Evolutionary conservation across 2,797 vertebrate genomes (phyloP), one percentile per base, ranked within the genome.

Genomic region (Leucoraja ocellata): DNA sequence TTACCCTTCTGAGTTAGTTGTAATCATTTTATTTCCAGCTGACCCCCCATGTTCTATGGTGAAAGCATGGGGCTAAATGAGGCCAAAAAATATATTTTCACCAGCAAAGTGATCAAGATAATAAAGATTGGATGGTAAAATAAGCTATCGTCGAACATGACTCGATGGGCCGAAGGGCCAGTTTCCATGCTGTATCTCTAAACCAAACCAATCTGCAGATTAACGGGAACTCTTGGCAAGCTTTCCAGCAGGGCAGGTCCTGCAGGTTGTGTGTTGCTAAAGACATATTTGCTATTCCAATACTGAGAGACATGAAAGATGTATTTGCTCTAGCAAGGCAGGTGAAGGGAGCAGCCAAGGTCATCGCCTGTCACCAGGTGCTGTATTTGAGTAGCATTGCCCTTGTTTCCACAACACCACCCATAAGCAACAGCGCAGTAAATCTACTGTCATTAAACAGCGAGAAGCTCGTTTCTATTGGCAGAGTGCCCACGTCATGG

Each of bases 341-440:
- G 97, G 97, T 97, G 97, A 96, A 95, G 95, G 94, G 93, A 94
- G 93, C 94, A 95, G 96, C 96, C 96, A 97, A 98, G 97, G 98
- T 98, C 97, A 97, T 95, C 94, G 95, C 95, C 96, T 96, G 97
- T 98, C 97, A 97, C 97, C 97, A 97, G 97, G 97, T 98, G 97
- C 97, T 98, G 96, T 95, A 97, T 96, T 97, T 97, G 96, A 97
- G 97, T 97, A 97, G 97, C 94, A 97, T 98, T 98, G 98, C 98
- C 97, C 98, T 98, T 98, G 97, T 98, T 98, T 99, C 98, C 97
- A 97, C 97, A 98, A 98, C 97, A 98, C 96, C 96, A 97, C 96
- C 97, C 97, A 96, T 98, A 97, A 96, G 96, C 97, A 97, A 96
- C 95, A 96, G 95, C 96, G 97, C 97, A 97, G 97, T 98, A 98